A percentile compares a stretch with the other conserved stretches of the same genome.
Evolutionary conservation across 2,888 invertebrate species (phyloP).

Genomic region (Plusia festucae): DNA sequence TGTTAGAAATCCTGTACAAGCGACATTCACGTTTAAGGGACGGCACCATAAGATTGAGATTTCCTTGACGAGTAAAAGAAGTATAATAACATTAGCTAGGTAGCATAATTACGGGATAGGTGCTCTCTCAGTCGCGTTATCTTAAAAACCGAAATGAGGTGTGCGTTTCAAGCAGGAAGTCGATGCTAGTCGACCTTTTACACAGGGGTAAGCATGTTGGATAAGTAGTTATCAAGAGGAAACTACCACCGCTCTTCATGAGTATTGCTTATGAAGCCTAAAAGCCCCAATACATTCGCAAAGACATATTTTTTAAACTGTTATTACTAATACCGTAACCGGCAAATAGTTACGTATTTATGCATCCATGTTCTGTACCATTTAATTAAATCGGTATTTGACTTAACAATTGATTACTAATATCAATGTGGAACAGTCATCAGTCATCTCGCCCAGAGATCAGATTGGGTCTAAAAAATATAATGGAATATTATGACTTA

Average conservation of each 20-base stretch:
- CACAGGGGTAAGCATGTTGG: neutral
- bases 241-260: slow-evolving; percentile 9
- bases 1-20: slow-evolving; percentile 6
- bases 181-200: slow-evolving; percentile 9
- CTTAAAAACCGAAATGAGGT: slow-evolving; percentile 35
- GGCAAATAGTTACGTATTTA: too few species aligned
- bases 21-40: slow-evolving; percentile 9
- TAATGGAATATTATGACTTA: too few species aligned
- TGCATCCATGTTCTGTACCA: too few species aligned
- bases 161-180: slow-evolving; percentile 18
- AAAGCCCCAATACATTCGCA: too few species aligned
- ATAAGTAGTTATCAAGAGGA: neutral
- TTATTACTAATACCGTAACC: too few species aligned
- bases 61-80: neutral
- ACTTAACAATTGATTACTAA: too few species aligned
- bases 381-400: too few species aligned
- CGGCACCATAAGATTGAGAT: slow-evolving; percentile 24
- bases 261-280: neutral
- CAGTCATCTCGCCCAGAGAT: too few species aligned
- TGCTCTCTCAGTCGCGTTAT: slow-evolving; percentile 28
- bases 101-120: slow-evolving; percentile 32
- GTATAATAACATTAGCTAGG: slow-evolving; percentile 25
- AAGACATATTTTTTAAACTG: too few species aligned
- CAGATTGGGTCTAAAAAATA: too few species aligned
- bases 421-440: too few species aligned